phyloP scores from a whole-genome alignment of 2,113 vertebrate genomes.

The Ascaphus truei region DNA sequence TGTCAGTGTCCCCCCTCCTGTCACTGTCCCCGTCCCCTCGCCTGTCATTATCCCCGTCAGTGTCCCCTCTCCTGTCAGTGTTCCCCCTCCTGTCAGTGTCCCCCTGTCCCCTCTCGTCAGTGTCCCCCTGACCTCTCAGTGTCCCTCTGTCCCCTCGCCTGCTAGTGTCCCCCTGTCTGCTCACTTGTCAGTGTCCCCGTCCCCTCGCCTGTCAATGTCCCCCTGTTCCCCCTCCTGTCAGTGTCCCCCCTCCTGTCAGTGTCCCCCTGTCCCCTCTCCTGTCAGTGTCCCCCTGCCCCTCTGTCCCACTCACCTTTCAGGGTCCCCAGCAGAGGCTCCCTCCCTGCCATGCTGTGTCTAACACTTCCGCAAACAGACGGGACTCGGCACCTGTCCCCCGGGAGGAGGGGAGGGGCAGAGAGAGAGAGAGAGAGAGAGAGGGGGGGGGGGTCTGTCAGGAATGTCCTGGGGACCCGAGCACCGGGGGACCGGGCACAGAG shows the following conservation, averaged over 20 bases:
- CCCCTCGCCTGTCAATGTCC: neutral
- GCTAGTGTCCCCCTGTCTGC: neutral
- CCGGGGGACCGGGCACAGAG: too few species aligned
- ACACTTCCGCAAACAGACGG: neutral
- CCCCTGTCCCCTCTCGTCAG: too few species aligned
- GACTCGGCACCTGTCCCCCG: neutral
- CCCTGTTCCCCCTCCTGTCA: neutral
- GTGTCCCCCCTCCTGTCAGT: slow-evolving; percentile 67
- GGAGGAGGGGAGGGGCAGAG: slow-evolving; percentile 34
- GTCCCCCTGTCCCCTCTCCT: too few species aligned
- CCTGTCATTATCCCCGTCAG: too few species aligned
- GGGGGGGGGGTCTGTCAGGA: too few species aligned
- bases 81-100: too few species aligned
- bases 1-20: slow-evolving; percentile 69
- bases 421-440: neutral
- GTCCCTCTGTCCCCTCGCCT: slow-evolving; percentile 49
- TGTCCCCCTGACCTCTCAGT: slow-evolving; percentile 62
- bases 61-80: too few species aligned
- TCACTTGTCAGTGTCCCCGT: slow-evolving; percentile 70
- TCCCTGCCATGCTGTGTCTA: slow-evolving; percentile 57
- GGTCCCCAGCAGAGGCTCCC: slow-evolving; percentile 71
- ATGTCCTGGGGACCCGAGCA: too few species aligned
- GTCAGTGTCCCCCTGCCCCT: neutral
- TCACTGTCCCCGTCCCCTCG: neutral
- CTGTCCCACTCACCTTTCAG: slow-evolving; percentile 63